Conservation (phyloP, 2,888 invertebrate genomes). For the Epirrhoe tristata region DNA sequence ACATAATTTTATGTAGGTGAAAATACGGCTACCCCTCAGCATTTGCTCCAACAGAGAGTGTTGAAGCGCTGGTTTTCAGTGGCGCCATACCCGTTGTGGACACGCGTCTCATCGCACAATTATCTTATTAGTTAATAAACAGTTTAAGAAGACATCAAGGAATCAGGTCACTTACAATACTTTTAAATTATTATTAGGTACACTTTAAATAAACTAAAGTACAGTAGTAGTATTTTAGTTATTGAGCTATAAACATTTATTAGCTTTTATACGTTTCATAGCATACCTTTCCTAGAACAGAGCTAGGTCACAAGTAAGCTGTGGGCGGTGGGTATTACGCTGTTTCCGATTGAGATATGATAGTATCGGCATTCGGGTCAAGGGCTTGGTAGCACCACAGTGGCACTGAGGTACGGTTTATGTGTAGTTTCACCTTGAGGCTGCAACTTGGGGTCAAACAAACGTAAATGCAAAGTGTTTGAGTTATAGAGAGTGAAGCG, state of each 20-base stretch:
- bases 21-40: too few relatives aligned
- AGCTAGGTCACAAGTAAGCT: slow-evolving; percentile 9
- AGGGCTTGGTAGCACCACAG: slow-evolving; percentile 35
- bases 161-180: too few relatives aligned
- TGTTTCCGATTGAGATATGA: slow-evolving; percentile 28
- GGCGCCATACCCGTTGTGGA: too few relatives aligned
- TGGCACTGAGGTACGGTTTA: slow-evolving; percentile 7
- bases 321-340: slow-evolving; percentile 11
- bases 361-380: slow-evolving; percentile 38
- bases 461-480: slow-evolving; percentile 19
- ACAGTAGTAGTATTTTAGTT: not conserved
- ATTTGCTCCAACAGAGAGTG: too few relatives aligned
- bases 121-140: too few relatives aligned
- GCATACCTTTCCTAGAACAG: slow-evolving; percentile 9
- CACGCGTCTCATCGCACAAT: too few relatives aligned
- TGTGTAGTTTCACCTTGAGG: slow-evolving; percentile 9
- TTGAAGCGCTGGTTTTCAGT: too few relatives aligned
- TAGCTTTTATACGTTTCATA: not conserved
- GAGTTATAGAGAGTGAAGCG: not conserved
- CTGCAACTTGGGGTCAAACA: slow-evolving; percentile 27
- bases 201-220: too few relatives aligned
- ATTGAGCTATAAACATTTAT: not conserved
- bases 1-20: too few relatives aligned
- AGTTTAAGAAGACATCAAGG: too few relatives aligned
- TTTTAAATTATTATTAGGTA: too few relatives aligned